phyloP scores from a whole-genome alignment of 1,140 invertebrate genomes.

The Notospermus geniculatus region DNA sequence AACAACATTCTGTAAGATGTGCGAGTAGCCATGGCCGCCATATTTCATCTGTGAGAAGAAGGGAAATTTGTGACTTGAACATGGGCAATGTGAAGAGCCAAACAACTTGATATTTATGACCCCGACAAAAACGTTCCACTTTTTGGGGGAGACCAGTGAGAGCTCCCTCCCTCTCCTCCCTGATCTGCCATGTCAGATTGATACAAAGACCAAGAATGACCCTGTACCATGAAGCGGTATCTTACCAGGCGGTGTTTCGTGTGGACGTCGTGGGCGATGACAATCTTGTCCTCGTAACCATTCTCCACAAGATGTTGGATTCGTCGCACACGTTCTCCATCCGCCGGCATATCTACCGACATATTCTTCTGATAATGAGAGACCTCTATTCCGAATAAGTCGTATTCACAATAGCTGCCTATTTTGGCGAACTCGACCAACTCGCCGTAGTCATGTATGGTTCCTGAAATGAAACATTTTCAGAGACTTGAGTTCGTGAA shows the following conservation, averaged over 20 bases:
- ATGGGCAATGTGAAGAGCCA: too few species aligned
- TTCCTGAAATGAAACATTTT: conserved; percentile 61
- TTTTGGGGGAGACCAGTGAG: too few species aligned
- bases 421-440: conserved; percentile 72
- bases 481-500: not conserved
- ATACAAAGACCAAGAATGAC: too few species aligned
- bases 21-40: conserved; percentile 80
- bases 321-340: conserved; percentile 70
- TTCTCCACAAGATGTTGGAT: conserved; percentile 65
- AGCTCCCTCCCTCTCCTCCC: too few species aligned
- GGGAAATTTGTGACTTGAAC: not conserved
- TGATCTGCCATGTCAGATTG: too few species aligned
- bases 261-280: conserved; percentile 82
- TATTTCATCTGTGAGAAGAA: conserved; percentile 66
- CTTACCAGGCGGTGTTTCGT: conserved; percentile 79
- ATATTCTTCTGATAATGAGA: conserved; percentile 74
- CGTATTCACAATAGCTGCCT: conserved; percentile 75
- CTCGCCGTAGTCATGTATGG: conserved; percentile 63
- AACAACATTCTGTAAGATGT: conserved; percentile 73
- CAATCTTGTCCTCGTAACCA: conserved; percentile 66
- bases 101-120: too few species aligned
- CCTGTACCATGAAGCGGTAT: too few species aligned
- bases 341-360: conserved; percentile 72
- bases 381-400: conserved; percentile 78
- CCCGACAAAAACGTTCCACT: too few species aligned